Evolutionary conservation across 2,113 vertebrate genomes (phyloP), one percentile per base, ranked within the genome.

Genomic region (Pogonocichla stellata): DNA sequence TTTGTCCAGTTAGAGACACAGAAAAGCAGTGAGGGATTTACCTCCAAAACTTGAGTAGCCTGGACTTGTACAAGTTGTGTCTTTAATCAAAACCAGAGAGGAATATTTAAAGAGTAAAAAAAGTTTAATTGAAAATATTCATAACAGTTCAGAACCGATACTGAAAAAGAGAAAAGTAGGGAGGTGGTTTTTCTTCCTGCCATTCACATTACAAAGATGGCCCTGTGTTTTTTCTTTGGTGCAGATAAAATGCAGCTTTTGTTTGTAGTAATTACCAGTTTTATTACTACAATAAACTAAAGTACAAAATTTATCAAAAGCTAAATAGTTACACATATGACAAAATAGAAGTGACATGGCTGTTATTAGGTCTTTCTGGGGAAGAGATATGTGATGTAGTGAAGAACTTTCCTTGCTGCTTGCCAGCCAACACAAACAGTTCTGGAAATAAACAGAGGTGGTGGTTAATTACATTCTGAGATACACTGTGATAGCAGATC

Each of bases 241-340:
- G 57, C 19, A 53, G 42, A 65, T 34, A 58, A 86, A 92, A 95
- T 29, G 10, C 36, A 61, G 33, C 22, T 36, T 48, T 40, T 78
- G 28, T 56, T 75, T 34, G 15, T 78, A 88, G 74, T 58, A 45
- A 53, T 80, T 67, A 80, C n/a, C 34, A 38, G 40, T 66, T 95
- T 95, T 96, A 93, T 94, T 95, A 82, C 79, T 90, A 64, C 38
- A 86, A 60, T 95, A 95, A 85, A 95, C 81, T 57, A 90, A 96
- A 95, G 95, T 97, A 98, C 78, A 97, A 97, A 97, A 97, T 31
- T 92, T 96, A 97, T 95, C 84, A 97, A 98, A 98, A 94, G 45
- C 81, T 90, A 86, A 95, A 66, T 97, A 97, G 96, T 97, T 98
- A 96, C 91, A 97, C 15, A 70, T 92, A 28, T 73, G 34, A 84